Conservation (phyloP, 1,140 invertebrate species). For the Globodera ellingtonae region DNA sequence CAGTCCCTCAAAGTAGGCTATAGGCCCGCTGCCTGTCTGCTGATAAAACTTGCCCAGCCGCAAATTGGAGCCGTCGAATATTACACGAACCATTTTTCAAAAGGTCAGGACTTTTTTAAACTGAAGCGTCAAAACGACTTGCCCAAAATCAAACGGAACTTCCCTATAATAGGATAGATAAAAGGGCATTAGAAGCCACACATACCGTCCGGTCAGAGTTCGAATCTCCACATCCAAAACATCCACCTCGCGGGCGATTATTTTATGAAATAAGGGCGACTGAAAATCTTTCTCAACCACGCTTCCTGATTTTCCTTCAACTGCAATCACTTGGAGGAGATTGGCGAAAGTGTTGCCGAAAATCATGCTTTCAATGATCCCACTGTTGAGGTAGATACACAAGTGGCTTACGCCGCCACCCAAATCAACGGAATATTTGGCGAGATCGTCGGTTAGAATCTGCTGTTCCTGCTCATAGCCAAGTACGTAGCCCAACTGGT, state of each 20-base stretch:
- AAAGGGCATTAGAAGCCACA: too few species aligned
- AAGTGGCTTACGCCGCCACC: too few species aligned
- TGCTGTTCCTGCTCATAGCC: neutral
- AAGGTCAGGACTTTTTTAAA: neutral
- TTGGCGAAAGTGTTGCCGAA: constrained; percentile 17
- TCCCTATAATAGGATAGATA: neutral
- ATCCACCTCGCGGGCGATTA: too few species aligned
- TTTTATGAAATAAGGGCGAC: constrained; percentile 7
- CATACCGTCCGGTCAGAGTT: constrained; percentile 4
- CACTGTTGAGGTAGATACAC: too few species aligned
- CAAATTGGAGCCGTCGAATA: constrained; percentile 24
- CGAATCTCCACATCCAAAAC: constrained; percentile 24
- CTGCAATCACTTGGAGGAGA: neutral
- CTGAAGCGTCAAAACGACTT: neutral
- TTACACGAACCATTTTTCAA: constrained; percentile 27
- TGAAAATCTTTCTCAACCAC: constrained; percentile 27
- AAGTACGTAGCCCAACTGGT: constrained; percentile 9
- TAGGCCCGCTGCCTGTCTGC: neutral
- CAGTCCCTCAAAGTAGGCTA: neutral
- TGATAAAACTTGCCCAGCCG: constrained; percentile 6
- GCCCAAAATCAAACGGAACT: neutral
- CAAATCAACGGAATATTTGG: neutral
- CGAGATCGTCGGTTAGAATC: constrained; percentile 6
- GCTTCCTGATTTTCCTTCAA: neutral
- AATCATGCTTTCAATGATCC: constrained; percentile 23